Evolutionary conservation across 1,140 invertebrate species (phyloP), one percentile per base, ranked within the genome.

Genomic region (Zophobas morio): DNA sequence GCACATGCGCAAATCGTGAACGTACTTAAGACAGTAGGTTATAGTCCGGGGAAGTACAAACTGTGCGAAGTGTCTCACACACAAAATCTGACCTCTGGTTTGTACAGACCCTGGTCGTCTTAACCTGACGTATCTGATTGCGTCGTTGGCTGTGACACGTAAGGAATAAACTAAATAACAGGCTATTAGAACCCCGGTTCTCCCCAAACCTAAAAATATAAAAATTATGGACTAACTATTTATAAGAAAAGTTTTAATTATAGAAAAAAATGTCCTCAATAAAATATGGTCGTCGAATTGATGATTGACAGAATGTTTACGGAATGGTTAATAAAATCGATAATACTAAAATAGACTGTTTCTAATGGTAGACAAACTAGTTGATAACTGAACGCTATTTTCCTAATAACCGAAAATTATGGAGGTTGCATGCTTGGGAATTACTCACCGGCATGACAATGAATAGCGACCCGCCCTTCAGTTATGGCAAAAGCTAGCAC

Each of bases 101-200:
- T 96, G 96, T 46, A 97, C 93, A 0, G 95, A 92, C 51, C 90
- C 90, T 0, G 94, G 93, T 57, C 95, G 88, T 86, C 93, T 94
- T 80, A 91, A 89, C 70, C 95, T 87, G n/a, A 97, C 93, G 82
- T 94, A 93, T 60, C 93, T 89, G 75, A 97, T 95, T 0, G 94
- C 94, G 78, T 95, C 94, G 82, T 93, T 93, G 0, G 94, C 93
- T 46, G 90, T 87, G 34, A 96, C 91, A 79, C 95, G 88, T 79
- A 94, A 89, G 37, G 91, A 91, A 86, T 94, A 96, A 6, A 97
- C 92, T 6, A 97, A 88, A 87, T 95, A 96, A 86, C 94, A 96
- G 0, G 95, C 93, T 78, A 97, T 96, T 8, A 97, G 87, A 1
- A 97, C 94, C 1, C 96, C 96, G 1, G 95, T 97, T 81, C 96